Percentiles rank a stretch among this genome's conserved stretches.
Evolutionary conservation across 1,140 invertebrate genomes (phyloP).

Genomic region (Trissolcus basalis): DNA sequence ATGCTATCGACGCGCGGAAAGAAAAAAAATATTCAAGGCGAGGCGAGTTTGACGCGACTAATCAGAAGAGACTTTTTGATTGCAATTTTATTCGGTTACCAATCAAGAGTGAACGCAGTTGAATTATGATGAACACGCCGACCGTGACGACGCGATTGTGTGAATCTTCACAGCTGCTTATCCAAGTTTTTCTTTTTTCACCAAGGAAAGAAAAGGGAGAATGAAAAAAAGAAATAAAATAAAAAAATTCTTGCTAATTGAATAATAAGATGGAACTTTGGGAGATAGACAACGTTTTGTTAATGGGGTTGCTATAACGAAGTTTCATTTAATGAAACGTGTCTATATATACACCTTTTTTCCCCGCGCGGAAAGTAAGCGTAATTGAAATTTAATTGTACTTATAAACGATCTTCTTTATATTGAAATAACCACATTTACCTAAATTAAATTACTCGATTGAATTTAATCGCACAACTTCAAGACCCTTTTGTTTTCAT

Average conservation of each 20-base stretch:
- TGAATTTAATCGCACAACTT: no score
- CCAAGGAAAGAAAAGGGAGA: no score
- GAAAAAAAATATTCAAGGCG: background rate
- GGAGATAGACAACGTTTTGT: no score
- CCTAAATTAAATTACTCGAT: no score
- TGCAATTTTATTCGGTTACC: slow-evolving; percentile 21
- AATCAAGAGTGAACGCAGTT: slow-evolving; percentile 20
- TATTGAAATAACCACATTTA: no score
- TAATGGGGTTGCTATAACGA: no score
- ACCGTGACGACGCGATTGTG: background rate
- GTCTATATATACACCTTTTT: no score
- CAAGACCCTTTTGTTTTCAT: no score
- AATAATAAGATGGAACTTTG: background rate
- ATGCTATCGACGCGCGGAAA: slow-evolving; percentile 14
- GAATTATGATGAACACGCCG: slow-evolving; percentile 26
- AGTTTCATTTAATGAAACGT: no score
- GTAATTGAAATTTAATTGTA: no score
- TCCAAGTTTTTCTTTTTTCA: background rate
- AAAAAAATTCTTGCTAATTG: background rate
- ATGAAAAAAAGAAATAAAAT: background rate
- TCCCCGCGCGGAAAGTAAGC: no score
- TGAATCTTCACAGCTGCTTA: slow-evolving; percentile 1
- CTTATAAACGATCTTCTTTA: no score
- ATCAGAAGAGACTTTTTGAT: slow-evolving; percentile 30
- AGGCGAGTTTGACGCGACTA: slow-evolving; percentile 7